Evolutionary conservation across 2,113 vertebrate species (phyloP).

Genomic region (Balaeniceps rex): DNA sequence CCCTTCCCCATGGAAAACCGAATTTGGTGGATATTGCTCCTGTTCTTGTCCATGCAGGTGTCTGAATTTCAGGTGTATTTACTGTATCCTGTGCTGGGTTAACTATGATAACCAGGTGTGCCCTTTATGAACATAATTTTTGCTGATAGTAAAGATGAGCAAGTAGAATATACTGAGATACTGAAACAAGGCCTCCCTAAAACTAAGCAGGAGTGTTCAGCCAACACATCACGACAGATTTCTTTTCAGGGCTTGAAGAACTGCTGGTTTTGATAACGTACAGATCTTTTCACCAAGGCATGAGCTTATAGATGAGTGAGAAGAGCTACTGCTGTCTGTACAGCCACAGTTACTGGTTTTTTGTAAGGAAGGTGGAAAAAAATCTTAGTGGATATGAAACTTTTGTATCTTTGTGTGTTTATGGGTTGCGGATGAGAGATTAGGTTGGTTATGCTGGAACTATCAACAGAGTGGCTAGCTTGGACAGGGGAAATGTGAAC

Average conservation of each 20-base stretch:
- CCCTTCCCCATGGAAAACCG: background rate
- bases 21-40: background rate
- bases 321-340: background rate
- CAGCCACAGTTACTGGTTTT: background rate
- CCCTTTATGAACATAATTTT: background rate
- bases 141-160: background rate
- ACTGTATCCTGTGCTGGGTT: background rate
- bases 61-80: background rate
- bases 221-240: background rate
- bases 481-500: background rate
- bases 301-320: background rate
- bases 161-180: background rate
- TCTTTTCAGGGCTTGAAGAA: background rate
- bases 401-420: background rate
- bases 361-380: background rate
- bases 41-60: background rate
- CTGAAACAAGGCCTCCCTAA: background rate
- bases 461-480: background rate
- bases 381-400: background rate
- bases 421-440: background rate
- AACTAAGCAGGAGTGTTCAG: background rate
- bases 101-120: rapidly evolving
- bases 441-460: background rate
- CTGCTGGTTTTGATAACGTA: background rate
- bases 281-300: background rate